Conservation (phyloP, 2,888 invertebrate species). For the Meghimatium bilineatum region DNA sequence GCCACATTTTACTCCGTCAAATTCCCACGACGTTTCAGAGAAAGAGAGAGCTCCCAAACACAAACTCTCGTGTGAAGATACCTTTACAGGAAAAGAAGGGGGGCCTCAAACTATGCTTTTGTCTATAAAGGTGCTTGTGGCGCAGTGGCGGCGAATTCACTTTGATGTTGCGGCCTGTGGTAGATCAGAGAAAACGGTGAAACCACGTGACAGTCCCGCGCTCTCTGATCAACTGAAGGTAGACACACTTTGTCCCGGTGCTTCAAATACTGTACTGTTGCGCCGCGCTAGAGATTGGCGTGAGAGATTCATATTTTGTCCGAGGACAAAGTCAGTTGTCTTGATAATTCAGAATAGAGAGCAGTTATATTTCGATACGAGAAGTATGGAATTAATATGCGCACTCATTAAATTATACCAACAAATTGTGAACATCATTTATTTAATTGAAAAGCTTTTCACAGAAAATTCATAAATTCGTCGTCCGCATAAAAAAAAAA, state of each 20-base stretch:
- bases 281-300: background rate
- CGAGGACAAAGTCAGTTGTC: background rate
- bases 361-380: background rate
- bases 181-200: conserved; percentile 38
- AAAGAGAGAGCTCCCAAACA: background rate
- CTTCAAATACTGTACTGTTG: conserved; percentile 23
- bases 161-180: conserved; percentile 42
- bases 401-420: no score
- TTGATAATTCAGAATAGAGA: background rate
- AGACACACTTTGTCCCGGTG: conserved; percentile 9
- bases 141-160: conserved; percentile 32
- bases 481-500: no score
- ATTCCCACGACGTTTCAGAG: no score
- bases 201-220: conserved; percentile 40
- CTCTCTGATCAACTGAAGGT: conserved; percentile 12
- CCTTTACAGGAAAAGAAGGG: conserved; percentile 27
- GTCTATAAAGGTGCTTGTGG: conserved; percentile 30
- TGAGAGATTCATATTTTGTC: background rate
- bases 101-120: background rate
- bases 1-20: background rate
- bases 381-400: background rate
- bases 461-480: no score
- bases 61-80: conserved; percentile 27
- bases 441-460: no score
- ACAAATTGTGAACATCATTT: no score